phyloP scores from a whole-genome alignment of 2,888 invertebrate genomes.

The Atrina japonica region DNA sequence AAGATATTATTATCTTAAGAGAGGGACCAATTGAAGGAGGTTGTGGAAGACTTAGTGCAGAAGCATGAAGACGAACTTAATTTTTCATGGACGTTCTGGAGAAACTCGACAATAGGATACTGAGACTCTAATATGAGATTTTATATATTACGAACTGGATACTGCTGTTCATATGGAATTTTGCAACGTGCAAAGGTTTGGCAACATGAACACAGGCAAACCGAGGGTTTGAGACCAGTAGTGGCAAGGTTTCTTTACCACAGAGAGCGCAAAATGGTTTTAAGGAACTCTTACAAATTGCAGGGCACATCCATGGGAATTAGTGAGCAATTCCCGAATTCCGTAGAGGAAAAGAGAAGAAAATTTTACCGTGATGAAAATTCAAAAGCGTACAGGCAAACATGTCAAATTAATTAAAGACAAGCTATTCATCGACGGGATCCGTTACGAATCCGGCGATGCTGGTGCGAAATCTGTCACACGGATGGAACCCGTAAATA shows the following conservation, averaged over 20 bases:
- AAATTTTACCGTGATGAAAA: slow-evolving; percentile 4
- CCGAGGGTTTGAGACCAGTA: slow-evolving; percentile 5
- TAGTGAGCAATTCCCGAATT: slow-evolving; percentile 3
- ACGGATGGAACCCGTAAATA: neutral
- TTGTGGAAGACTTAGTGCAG: too few relatives aligned
- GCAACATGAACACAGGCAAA: neutral
- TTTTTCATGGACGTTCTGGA: too few relatives aligned
- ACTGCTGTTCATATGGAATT: neutral
- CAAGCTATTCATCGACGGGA: neutral
- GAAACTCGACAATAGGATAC: neutral
- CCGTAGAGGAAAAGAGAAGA: neutral
- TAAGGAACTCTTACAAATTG: neutral
- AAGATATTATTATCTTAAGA: too few relatives aligned
- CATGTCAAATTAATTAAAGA: slow-evolving; percentile 1
- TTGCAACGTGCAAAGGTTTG: neutral
- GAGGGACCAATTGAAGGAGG: too few relatives aligned
- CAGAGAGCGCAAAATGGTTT: neutral
- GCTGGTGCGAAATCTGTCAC: neutral
- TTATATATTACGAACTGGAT: neutral
- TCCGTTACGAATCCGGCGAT: neutral
- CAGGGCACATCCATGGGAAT: neutral
- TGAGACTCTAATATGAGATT: neutral
- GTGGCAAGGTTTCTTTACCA: slow-evolving; percentile 7
- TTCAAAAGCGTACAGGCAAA: neutral
- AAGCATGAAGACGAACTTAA: too few relatives aligned